phyloP scores from a whole-genome alignment of 1,140 invertebrate genomes.

The Sarcophaga bullata region DNA sequence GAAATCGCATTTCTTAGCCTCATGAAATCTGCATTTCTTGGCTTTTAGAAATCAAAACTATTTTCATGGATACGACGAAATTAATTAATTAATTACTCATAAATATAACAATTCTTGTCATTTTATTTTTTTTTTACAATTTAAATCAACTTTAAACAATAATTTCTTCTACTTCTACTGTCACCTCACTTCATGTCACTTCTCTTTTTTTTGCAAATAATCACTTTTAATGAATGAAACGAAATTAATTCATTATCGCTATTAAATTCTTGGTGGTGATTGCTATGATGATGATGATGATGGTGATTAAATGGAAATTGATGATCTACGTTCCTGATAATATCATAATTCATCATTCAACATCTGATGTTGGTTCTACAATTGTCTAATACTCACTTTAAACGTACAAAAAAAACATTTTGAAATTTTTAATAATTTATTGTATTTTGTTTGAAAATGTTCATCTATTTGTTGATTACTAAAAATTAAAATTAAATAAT shows the following conservation, averaged over 20 bases:
- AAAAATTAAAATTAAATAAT: neutral
- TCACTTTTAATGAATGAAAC: neutral
- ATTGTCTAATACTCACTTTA: neutral
- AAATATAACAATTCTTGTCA: too few species aligned
- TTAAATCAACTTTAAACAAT: neutral
- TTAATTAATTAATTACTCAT: too few species aligned
- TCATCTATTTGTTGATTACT: neutral
- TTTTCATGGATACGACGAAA: too few species aligned
- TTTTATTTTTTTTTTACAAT: neutral
- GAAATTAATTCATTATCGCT: neutral
- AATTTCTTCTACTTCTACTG: neutral
- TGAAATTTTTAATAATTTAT: neutral
- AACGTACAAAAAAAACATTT: neutral
- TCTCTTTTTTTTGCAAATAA: neutral
- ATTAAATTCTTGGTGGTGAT: neutral
- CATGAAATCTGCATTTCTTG: too few species aligned
- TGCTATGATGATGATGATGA: neutral
- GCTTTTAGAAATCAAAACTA: too few species aligned
- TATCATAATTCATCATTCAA: neutral
- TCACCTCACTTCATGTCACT: neutral
- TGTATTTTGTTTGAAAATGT: neutral
- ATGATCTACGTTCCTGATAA: neutral
- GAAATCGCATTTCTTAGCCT: too few species aligned
- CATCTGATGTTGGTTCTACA: slow-evolving; percentile 1
- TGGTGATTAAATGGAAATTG: too few species aligned